A percentile compares a stretch with the other conserved stretches of the same genome.
Conservation (phyloP, 2,888 invertebrate species). For the Andrena flavipes region DNA sequence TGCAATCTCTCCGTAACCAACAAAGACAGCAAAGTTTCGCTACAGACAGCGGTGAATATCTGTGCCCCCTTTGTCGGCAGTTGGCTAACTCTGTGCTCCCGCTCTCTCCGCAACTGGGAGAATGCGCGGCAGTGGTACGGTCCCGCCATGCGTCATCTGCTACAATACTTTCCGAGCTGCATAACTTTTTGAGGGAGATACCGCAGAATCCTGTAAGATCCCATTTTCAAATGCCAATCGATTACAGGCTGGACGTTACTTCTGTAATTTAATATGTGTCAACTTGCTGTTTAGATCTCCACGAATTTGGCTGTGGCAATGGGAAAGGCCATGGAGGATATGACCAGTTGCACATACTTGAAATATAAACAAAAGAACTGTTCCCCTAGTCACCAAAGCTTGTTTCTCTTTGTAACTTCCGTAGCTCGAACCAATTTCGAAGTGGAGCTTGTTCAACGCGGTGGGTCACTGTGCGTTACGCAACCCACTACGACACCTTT, state of each 20-base stretch:
- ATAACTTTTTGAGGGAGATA: slow-evolving; percentile 89
- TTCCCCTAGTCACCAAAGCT: slow-evolving; percentile 89
- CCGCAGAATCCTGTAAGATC: slow-evolving; percentile 88
- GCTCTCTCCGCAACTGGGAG: slow-evolving; percentile 90
- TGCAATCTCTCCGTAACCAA: slow-evolving; percentile 92
- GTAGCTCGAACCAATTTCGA: slow-evolving; percentile 96
- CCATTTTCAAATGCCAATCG: slow-evolving; percentile 35
- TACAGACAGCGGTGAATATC: slow-evolving; percentile 94
- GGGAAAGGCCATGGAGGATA: slow-evolving; percentile 97
- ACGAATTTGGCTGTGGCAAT: slow-evolving; percentile 94
- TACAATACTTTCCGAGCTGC: slow-evolving; percentile 85
- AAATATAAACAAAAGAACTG: slow-evolving; percentile 91
- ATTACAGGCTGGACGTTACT: not conserved
- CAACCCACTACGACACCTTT: slow-evolving; percentile 86
- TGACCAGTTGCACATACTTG: slow-evolving; percentile 94
- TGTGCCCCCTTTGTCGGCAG: slow-evolving; percentile 97
- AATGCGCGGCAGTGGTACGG: slow-evolving; percentile 88
- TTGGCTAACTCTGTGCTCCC: slow-evolving; percentile 96
- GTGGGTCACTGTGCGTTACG: slow-evolving; percentile 89
- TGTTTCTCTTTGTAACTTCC: slow-evolving; percentile 95
- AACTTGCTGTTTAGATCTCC: slow-evolving; percentile 86
- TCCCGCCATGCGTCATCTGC: slow-evolving; percentile 86
- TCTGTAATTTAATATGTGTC: not conserved
- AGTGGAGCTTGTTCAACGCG: slow-evolving; percentile 95
- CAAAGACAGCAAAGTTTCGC: slow-evolving; percentile 91